Base-by-base conservation (phyloP, 1,140 invertebrate species). In the Hyphantria cunea region DNA sequence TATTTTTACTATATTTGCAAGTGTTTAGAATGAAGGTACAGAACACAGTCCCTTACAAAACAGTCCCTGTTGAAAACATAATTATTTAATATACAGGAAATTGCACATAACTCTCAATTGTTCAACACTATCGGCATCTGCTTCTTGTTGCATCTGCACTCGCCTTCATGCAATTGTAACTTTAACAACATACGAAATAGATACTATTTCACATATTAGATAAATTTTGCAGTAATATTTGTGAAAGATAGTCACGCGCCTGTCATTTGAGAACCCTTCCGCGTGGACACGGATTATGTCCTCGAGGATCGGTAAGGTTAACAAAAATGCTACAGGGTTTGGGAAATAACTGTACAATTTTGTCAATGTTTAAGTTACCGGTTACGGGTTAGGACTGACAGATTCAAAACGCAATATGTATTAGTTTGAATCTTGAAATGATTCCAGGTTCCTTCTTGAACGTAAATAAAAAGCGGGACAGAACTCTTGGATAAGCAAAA, bases 231-330 rank as follows among this genome's bases (percentile, higher is more conserved):
- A 67, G 58, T 47, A 74, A 73, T 76, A 77, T 79, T 78, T 70
- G 72, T 56, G 49, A 70, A 54, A 25, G 17, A 25, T 25, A 72
- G 70, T 70, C 65, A 72, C 76, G 75, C 80, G 80, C 80, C 82
- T 81, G 77, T 78, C 80, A 74, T 79, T 80, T 80, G 66, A 5
- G 17, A 80, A 80, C 82, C 82, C 80, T 85, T 85, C 82, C 82
- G 82, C 77, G 72, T 25, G 17, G 17, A 25, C 17, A 25, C 17
- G 70, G 72, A 81, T 81, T 80, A 77, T 68, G 68, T 81, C 77
- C 70, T 52, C 17, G 13, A 64, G 60, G 73, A 66, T 42, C 34
- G 13, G 72, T 64, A 80, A 15, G 17, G 76, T 69, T 34, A 58
- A 66, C 71, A 83, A 73, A 73, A 71, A 66, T 25, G 17, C 17